Evolutionary conservation across 2,797 vertebrate species (phyloP), one percentile per base, ranked within the genome.

Genomic region (Coilia nasus): DNA sequence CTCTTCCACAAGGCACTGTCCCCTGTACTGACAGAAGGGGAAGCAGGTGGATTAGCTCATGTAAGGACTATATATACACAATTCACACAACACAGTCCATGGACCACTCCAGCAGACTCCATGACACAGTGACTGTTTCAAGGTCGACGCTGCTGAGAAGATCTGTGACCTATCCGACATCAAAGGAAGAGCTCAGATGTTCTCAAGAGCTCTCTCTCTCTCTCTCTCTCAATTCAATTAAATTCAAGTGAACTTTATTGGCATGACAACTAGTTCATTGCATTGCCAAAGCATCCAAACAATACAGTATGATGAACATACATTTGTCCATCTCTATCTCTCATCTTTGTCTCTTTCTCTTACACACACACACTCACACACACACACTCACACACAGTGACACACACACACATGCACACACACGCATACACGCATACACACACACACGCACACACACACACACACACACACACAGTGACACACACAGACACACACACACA

Each of bases 161-260:
- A 67, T 71, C 64, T 71, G 64, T 71, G 28, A 71, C 64, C 31
- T 71, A 71, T 31, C 28, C 25, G 31, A 35, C 64, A 71, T 71
- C 64, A 25, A 31, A 71, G 64, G 0, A 54, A 12, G 14, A 12
- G 50, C 50, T 54, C 59, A 62, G 59, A 64, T 64, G 54, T 56
- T 12, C 54, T 56, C 54, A 1, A 25, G 62, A n/a, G 7, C 60
- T 62, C 60, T 25, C 21, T 62, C 5, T 41, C 2, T 41, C 35
- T 41, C 35, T 41, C 35, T 41, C 35, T 41, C 35, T 41, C 35
- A n/a, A n/a, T n/a, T n/a, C n/a, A n/a, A n/a, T n/a, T n/a, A n/a
- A n/a, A n/a, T n/a, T n/a, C n/a, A n/a, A n/a, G n/a, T n/a, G n/a
- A n/a, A n/a, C n/a, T n/a, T n/a, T n/a, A n/a, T n/a, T n/a, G n/a